Percentiles rank a stretch among this genome's conserved stretches.
Evolutionary conservation across 2,113 vertebrate species (phyloP).

Genomic region (Oryzias javanicus): DNA sequence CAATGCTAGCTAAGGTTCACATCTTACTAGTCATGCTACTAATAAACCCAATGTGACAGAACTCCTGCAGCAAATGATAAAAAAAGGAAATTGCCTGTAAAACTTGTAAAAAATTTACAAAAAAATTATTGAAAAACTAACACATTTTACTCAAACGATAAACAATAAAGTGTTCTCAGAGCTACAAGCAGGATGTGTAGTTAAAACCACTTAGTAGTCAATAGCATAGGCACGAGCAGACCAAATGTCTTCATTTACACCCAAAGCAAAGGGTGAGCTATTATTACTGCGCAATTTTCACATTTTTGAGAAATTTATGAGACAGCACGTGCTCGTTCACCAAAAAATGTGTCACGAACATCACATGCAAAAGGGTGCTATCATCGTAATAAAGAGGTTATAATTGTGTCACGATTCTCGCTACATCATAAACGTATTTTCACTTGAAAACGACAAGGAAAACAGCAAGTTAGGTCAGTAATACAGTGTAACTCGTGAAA

Average conservation of each 20-base stretch:
- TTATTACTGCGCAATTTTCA: slow-evolving; percentile 19
- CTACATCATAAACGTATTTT: not conserved
- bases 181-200: too few relatives aligned
- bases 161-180: too few relatives aligned
- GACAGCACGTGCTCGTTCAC: not conserved
- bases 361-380: not conserved
- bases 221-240: not conserved
- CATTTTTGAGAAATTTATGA: not conserved
- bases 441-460: slow-evolving; percentile 7
- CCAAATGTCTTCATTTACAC: not conserved
- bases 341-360: not conserved
- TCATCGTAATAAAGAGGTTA: not conserved
- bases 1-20: slow-evolving; percentile 45
- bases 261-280: not conserved
- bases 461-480: slow-evolving; percentile 20
- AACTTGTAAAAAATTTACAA: too few relatives aligned
- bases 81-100: not conserved
- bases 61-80: not conserved
- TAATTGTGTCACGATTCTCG: not conserved
- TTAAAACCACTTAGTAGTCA: not conserved
- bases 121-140: too few relatives aligned
- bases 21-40: slow-evolving; percentile 37
- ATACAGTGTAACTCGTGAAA: slow-evolving; percentile 36
- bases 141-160: too few relatives aligned
- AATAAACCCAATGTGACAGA: not conserved